Conservation (phyloP, 2,888 invertebrate species). For the Sympetrum striolatum region DNA sequence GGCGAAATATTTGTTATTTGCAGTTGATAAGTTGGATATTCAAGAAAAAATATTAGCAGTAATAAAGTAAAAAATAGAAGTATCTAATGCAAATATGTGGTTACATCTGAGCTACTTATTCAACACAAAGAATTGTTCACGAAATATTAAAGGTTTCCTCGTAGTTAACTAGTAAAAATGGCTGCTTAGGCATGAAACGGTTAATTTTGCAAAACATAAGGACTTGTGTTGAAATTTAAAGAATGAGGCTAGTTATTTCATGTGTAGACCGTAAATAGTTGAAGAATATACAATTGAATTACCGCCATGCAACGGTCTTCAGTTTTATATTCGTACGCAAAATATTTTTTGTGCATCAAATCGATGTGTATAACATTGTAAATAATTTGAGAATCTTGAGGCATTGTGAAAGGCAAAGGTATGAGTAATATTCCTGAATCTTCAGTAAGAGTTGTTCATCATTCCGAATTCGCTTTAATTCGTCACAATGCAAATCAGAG, state of each 20-base stretch:
- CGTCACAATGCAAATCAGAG: constrained; percentile 33
- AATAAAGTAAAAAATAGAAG: no score
- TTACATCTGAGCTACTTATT: no score
- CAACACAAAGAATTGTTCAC: no score
- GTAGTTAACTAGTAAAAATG: no score
- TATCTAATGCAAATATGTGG: no score
- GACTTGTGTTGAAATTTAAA: neutral
- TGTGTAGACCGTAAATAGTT: neutral
- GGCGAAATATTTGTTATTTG: no score
- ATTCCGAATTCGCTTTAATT: constrained; percentile 7
- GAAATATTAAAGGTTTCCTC: no score
- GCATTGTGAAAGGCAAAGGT: neutral
- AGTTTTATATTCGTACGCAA: constrained; percentile 7
- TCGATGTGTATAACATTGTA: neutral
- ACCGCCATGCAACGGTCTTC: constrained; percentile 15
- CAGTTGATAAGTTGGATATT: no score
- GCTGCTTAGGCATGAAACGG: no score
- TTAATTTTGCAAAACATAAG: neutral
- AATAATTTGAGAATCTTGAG: neutral
- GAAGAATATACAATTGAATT: neutral
- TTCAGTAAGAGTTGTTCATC: neutral
- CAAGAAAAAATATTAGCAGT: no score
- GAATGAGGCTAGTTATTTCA: neutral
- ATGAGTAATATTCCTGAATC: no score
- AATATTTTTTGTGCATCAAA: neutral